Evolutionary conservation across 2,888 invertebrate genomes (phyloP), one percentile per base, ranked within the genome.

Genomic region (Ypsolopha scabrella): DNA sequence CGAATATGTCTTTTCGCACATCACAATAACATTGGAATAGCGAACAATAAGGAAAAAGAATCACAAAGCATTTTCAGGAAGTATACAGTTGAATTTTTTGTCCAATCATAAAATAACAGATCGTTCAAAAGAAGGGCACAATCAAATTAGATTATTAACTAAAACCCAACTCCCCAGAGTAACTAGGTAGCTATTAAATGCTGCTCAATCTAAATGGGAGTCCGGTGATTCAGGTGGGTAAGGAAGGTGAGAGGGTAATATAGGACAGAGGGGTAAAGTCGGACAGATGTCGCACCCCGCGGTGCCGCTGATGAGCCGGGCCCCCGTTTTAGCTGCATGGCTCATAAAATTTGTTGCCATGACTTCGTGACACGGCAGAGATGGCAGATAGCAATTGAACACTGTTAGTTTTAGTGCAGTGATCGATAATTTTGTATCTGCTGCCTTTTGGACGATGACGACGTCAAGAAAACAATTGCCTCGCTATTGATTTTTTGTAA

Each of bases 271-370:
- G 73, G 71, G 52, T 34, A 41, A 56, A 51, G 35, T 36, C 60
- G 68, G 75, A 74, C 86, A 86, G 86, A 86, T 86, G 87, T 74
- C 71, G 70, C 67, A 83, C 82, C 87, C 87, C 61, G 80, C 69
- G 47, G 85, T 52, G 82, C 68, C 67, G 61, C 65, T 78, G 81
- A 83, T 83, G 75, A 79, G 65, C 63, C 59, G 53, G 53, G 55
- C 60, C 72, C 70, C 68, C 60, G 37, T 11, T 38, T n/a, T 58
- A 58, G 57, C 61, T 59, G 57, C 59, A 58, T 41, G 63, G 63
- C 58, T 65, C 69, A 73, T 75, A 72, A 73, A 72, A 63, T 63
- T 70, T 65, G 64, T 63, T 65, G 62, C 61, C 62, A 62, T 64
- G 61, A 65, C 68, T 70, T 66, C 62, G 37, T 37, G 47, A 47